Percentiles rank a stretch among this genome's conserved stretches.
phyloP scores from a whole-genome alignment of 2,113 vertebrate species.

The Etia nguti region DNA sequence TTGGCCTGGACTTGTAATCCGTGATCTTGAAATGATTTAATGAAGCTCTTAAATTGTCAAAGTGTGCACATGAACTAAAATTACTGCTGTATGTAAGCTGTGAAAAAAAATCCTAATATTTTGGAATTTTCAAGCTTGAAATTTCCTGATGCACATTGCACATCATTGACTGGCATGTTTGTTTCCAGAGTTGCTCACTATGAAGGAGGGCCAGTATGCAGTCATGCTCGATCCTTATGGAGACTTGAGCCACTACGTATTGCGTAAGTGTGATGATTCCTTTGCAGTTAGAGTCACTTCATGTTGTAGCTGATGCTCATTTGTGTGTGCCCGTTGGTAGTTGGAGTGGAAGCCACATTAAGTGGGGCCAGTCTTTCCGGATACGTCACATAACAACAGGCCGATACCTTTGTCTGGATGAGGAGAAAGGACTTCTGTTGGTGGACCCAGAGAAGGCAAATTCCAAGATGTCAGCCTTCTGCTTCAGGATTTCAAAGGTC shows the following conservation, averaged over 20 bases:
- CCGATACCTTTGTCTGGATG: constrained; percentile 81
- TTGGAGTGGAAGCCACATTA: constrained; percentile 89
- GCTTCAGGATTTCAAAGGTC: constrained; percentile 89
- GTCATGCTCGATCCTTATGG: constrained; percentile 90
- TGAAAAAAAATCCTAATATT: background rate
- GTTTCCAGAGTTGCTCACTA: constrained; percentile 81
- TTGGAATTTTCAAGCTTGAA: background rate
- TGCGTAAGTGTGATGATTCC: constrained; percentile 60
- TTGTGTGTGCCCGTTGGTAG: constrained; percentile 19
- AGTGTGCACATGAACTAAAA: background rate
- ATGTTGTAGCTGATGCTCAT: background rate
- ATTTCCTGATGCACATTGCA: background rate
- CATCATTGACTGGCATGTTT: background rate
- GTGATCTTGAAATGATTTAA: background rate
- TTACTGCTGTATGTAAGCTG: background rate
- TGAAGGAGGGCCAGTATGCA: constrained; percentile 86
- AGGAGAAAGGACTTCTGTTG: constrained; percentile 85
- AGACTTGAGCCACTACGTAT: constrained; percentile 87
- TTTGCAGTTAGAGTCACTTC: background rate
- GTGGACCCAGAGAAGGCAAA: constrained; percentile 83
- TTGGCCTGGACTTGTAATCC: background rate
- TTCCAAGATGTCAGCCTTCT: constrained; percentile 86
- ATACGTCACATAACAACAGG: constrained; percentile 90
- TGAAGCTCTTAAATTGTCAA: background rate
- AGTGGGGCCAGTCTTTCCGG: constrained; percentile 88